These are phyloP conservation scores for Gymnopithys bicolor DNA, from an alignment of 2,797 vertebrate genomes.

Conservation along the genomic window DNA sequence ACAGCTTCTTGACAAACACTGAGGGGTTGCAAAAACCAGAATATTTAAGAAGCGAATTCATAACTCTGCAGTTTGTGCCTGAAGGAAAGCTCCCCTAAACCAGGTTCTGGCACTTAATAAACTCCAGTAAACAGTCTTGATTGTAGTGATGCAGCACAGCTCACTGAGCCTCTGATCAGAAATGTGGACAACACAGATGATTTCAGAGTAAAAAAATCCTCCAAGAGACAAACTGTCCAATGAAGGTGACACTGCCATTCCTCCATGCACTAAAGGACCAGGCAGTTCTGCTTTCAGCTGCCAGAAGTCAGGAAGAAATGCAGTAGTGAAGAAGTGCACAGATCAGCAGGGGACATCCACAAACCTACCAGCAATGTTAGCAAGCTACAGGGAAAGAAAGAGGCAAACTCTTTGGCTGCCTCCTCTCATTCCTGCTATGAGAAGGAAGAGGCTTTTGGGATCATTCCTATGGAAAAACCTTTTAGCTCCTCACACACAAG, in stretches of 20 bases:
- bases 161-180: neutral
- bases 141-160: neutral
- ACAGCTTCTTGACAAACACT: conserved; percentile 47
- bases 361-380: neutral
- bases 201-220: neutral
- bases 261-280: neutral
- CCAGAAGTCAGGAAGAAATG: neutral
- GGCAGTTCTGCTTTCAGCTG: neutral
- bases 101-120: neutral
- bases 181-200: neutral
- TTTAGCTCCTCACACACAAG: neutral
- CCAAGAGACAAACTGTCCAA: rapidly evolving
- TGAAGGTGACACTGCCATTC: rapidly evolving
- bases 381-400: neutral
- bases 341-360: neutral
- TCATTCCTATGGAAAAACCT: neutral
- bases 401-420: neutral
- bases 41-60: neutral
- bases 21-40: neutral
- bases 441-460: neutral
- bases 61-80: neutral
- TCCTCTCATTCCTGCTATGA: neutral
- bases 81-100: neutral
- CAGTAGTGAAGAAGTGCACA: rapidly evolving
- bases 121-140: neutral